phyloP scores from a whole-genome alignment of 2,888 invertebrate species.

The Notodonta dromedarius region DNA sequence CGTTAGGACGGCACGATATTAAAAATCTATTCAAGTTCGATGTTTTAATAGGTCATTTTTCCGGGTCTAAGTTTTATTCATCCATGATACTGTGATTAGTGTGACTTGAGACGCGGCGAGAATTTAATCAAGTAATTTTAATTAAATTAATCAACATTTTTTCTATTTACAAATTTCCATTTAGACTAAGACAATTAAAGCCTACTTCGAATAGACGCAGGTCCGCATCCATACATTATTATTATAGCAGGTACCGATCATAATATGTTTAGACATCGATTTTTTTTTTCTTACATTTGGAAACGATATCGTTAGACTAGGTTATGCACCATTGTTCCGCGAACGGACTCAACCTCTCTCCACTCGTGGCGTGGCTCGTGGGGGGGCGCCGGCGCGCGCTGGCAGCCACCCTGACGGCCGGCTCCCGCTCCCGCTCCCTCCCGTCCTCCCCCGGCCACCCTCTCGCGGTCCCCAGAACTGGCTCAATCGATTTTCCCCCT shows the following conservation, averaged over 20 bases:
- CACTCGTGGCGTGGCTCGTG: slow-evolving; percentile 38
- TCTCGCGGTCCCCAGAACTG: slow-evolving; percentile 42
- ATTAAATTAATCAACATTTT: slow-evolving; percentile 68
- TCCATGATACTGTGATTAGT: slow-evolving; percentile 36
- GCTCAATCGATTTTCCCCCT: slow-evolving; percentile 40
- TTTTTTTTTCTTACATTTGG: slow-evolving; percentile 47
- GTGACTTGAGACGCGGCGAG: slow-evolving; percentile 62
- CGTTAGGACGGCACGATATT: slow-evolving; percentile 84
- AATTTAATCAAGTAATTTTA: slow-evolving; percentile 42
- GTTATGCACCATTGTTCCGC: slow-evolving; percentile 78
- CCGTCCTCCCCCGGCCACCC: slow-evolving; percentile 29
- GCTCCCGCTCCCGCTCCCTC: slow-evolving; percentile 24
- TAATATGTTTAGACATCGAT: slow-evolving; percentile 75
- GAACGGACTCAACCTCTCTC: slow-evolving; percentile 54
- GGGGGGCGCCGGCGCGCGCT: slow-evolving; percentile 31
- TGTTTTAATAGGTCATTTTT: slow-evolving; percentile 77
- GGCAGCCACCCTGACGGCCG: slow-evolving; percentile 20
- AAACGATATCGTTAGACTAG: slow-evolving; percentile 71
- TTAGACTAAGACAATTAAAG: slow-evolving; percentile 83
- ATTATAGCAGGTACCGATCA: slow-evolving; percentile 81
- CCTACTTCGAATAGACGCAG: slow-evolving; percentile 83
- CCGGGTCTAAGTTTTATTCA: slow-evolving; percentile 50
- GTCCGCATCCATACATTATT: slow-evolving; percentile 81
- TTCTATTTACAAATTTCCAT: slow-evolving; percentile 81
- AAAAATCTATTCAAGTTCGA: slow-evolving; percentile 81